Base-by-base conservation (phyloP, 1,140 invertebrate genomes). In the Hyphantria cunea region DNA sequence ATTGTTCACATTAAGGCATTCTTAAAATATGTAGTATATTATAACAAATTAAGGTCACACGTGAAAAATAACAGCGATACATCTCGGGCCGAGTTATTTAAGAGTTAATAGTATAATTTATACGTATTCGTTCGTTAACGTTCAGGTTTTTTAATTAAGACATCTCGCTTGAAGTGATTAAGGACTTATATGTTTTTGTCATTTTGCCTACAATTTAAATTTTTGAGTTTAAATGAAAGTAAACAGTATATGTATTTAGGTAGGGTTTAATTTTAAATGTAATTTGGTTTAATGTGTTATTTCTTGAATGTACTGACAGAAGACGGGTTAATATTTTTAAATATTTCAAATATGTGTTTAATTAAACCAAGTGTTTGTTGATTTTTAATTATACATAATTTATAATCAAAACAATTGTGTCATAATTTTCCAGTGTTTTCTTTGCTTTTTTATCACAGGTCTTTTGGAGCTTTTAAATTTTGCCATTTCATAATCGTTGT, bases 151-250 rank as follows among this genome's bases (percentile, higher is more conserved):
- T 80, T 84, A 84, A 84, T 81, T 83, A 78, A 80, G 74, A 63
- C 68, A 66, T 81, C 77, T 80, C 76, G 78, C 78, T 80, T 75
- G 68, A 66, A 70, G 66, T 78, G 77, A 78, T 80, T 80, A 79
- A 78, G 76, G 49, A 42, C 37, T 59, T 53, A 10, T 15, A 15
- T 58, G 15, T 32, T 56, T 56, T 60, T 76, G 34, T 55, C 55
- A 55, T 63, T 78, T 71, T 82, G 73, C 78, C 78, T 74, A 66
- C 75, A 80, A 79, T 74, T 80, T 72, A 66, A 74, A 78, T 75
- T 74, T 34, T 0, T 34, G 7, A 4, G 7, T 9, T 3, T 1
- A 33, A 8, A 34, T 8, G 8, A 61, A 33, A 51, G 6, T 44
- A 51, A 34, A 61, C 58, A 15, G 11, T 33, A 45, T 34, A n/a